Conservation (phyloP, 2,888 invertebrate genomes). For the Agrochola macilenta region DNA sequence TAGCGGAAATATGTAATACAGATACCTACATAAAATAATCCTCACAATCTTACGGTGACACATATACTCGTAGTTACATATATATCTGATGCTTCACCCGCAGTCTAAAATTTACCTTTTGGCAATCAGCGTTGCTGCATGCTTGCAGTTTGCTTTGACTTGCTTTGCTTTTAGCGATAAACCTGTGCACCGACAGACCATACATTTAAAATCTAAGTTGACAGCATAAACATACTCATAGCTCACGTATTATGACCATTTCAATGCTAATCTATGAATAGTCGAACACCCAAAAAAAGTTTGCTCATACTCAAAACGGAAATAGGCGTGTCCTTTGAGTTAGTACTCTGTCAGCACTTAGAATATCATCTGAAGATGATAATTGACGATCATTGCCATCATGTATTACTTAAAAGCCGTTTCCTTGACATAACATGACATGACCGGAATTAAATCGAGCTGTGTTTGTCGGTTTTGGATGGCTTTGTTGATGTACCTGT, state of each 20-base stretch:
- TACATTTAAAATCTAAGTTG: neutral
- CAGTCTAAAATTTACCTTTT: neutral
- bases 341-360: constrained; percentile 45
- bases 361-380: constrained; percentile 18
- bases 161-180: neutral
- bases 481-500: neutral
- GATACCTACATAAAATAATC: no score
- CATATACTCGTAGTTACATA: no score
- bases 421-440: constrained; percentile 31
- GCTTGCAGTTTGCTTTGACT: neutral
- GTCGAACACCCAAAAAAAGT: neutral
- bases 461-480: neutral
- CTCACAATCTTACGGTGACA: no score
- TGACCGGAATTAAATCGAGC: neutral
- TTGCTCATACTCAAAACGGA: constrained; percentile 33
- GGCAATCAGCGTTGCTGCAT: neutral
- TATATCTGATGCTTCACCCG: neutral
- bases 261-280: constrained; percentile 2
- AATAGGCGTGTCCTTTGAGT: constrained; percentile 37
- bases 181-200: neutral
- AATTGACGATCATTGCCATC: constrained; percentile 31
- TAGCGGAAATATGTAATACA: no score
- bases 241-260: neutral
- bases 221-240: neutral
- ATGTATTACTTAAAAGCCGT: constrained; percentile 14